phyloP scores from a whole-genome alignment of 2,888 invertebrate species.

The Lochmaea capreae region DNA sequence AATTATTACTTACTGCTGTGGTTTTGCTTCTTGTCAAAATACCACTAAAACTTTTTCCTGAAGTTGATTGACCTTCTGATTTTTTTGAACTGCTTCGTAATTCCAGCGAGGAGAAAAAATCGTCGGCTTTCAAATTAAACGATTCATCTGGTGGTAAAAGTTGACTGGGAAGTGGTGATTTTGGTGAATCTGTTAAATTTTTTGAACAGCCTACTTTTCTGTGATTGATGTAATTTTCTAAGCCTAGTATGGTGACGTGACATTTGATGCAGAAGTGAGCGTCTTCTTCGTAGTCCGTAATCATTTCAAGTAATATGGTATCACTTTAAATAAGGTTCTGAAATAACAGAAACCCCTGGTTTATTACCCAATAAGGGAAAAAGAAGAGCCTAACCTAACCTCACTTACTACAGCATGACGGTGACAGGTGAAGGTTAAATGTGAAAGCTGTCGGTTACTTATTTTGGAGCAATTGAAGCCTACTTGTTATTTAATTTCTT shows the following conservation, averaged over 20 bases:
- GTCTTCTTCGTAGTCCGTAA: conserved; percentile 81
- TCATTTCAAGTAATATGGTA: conserved; percentile 60
- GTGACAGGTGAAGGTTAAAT: too few relatives aligned
- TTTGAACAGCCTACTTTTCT: conserved; percentile 78
- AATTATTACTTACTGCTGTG: conserved; percentile 55
- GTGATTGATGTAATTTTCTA: conserved; percentile 89
- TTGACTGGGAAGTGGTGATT: conserved; percentile 58
- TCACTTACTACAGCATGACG: too few relatives aligned
- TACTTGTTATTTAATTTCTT: too few relatives aligned
- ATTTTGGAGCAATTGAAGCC: too few relatives aligned
- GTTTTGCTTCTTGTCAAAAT: conserved; percentile 66
- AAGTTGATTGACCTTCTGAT: conserved; percentile 63
- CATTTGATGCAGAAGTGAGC: conserved; percentile 91
- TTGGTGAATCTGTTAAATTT: conserved; percentile 53
- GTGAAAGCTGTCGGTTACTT: too few relatives aligned
- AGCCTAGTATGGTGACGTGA: conserved; percentile 82
- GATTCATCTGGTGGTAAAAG: conserved; percentile 65
- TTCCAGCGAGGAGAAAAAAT: conserved; percentile 88
- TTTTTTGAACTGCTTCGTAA: conserved; percentile 79
- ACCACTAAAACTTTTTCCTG: conserved; percentile 60
- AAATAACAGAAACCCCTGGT: not conserved
- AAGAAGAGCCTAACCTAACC: too few relatives aligned
- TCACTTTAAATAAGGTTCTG: not conserved
- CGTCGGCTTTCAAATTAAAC: conserved; percentile 80
- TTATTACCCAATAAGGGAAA: too few relatives aligned